These are phyloP conservation scores for Indicator maculatus DNA, from an alignment of 2,113 vertebrate genomes.

Conservation along the genomic window DNA sequence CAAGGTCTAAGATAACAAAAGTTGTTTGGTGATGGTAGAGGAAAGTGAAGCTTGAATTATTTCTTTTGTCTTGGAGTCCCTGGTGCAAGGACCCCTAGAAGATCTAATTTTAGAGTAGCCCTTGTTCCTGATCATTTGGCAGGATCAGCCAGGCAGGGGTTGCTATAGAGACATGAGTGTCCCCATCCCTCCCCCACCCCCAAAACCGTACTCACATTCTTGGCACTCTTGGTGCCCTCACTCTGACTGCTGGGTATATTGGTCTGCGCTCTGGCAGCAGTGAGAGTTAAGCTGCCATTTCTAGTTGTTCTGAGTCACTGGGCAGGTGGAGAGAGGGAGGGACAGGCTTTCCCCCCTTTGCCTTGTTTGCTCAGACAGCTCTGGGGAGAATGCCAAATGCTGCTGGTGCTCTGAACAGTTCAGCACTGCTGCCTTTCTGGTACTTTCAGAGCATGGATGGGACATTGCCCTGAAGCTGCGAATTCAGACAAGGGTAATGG, in stretches of 20 bases:
- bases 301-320: conserved; percentile 54
- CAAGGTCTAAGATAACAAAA: background rate
- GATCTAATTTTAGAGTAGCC: conserved; percentile 1
- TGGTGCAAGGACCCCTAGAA: background rate
- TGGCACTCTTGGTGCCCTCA: background rate
- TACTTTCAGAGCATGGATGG: background rate
- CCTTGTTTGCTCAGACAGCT: conserved; percentile 55
- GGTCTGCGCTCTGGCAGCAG: background rate
- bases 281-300: conserved; percentile 47
- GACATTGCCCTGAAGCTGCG: conserved; percentile 35
- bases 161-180: background rate
- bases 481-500: conserved; percentile 4
- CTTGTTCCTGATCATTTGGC: background rate
- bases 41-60: background rate
- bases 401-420: background rate
- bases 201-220: conserved; percentile 18
- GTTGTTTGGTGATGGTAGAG: background rate
- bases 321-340: conserved; percentile 45
- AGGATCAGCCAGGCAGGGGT: background rate
- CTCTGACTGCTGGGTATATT: background rate
- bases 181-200: background rate
- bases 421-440: background rate
- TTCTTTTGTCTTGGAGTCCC: background rate
- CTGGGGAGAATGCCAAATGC: conserved; percentile 39
- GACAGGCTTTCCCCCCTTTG: conserved; percentile 38